Percentiles rank a stretch among this genome's conserved stretches.
These are phyloP conservation scores for Drosophila ficusphila DNA, from an alignment of 1,140 invertebrate genomes.

Conservation along the genomic window DNA sequence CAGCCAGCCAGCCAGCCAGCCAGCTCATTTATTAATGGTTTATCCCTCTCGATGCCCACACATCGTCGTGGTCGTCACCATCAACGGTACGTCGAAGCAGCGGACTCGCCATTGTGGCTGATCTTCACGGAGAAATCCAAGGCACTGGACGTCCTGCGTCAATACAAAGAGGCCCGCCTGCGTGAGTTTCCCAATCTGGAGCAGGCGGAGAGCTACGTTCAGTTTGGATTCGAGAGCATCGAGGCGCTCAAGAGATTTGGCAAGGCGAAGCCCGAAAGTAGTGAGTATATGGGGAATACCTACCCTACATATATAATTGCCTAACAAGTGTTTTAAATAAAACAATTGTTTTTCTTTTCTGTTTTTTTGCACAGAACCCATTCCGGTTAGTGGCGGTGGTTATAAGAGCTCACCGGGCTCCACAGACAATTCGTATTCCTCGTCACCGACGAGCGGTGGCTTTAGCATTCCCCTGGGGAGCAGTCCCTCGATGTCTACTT, in stretches of 20 bases:
- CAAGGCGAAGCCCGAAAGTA: slow-evolving; percentile 50
- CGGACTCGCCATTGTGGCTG: slow-evolving; percentile 69
- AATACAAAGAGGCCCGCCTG: slow-evolving; percentile 90
- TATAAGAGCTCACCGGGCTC: slow-evolving; percentile 9
- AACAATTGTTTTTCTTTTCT: no score
- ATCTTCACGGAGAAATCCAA: slow-evolving; percentile 89
- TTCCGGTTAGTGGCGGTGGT: slow-evolving; percentile 11
- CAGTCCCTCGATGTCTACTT: slow-evolving; percentile 14
- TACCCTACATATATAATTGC: not conserved
- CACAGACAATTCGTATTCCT: slow-evolving; percentile 24
- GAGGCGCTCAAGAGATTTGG: slow-evolving; percentile 55
- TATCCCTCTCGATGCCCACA: slow-evolving; percentile 4
- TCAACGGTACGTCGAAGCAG: slow-evolving; percentile 35
- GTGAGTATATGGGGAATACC: slow-evolving; percentile 35
- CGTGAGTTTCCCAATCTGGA: slow-evolving; percentile 89
- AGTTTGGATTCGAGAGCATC: slow-evolving; percentile 85
- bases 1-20: no score
- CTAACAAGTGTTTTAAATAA: no score
- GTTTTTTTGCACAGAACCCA: slow-evolving; percentile 34
- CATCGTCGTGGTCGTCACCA: not conserved
- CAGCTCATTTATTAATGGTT: slow-evolving; percentile 24
- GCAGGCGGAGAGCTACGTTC: slow-evolving; percentile 90
- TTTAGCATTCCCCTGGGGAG: not conserved
- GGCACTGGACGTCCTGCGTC: slow-evolving; percentile 89
- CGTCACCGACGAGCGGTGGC: slow-evolving; percentile 28